phyloP scores from a whole-genome alignment of 2,113 vertebrate species.

The Spea multiplicata region DNA sequence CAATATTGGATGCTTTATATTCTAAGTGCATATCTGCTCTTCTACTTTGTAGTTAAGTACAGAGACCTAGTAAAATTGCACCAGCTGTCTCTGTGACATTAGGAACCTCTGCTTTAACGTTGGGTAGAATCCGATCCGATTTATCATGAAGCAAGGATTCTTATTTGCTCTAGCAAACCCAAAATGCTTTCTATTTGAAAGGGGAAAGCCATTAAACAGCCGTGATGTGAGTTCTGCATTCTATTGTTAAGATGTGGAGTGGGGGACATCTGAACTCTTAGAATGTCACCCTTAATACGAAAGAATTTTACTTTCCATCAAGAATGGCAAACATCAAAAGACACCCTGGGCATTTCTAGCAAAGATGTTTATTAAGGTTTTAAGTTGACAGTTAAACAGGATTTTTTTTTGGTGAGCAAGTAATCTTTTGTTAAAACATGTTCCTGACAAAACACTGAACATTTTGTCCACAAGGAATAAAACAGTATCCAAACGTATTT shows the following conservation, averaged over 20 bases:
- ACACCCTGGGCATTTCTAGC: too few species aligned
- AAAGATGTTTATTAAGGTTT: too few species aligned
- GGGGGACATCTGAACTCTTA: neutral
- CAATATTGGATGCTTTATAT: constrained; percentile 35
- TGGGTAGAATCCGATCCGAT: constrained; percentile 24
- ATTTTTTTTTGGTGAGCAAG: too few species aligned
- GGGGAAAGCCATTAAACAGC: neutral
- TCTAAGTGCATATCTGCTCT: constrained; percentile 10
- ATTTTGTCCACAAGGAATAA: too few species aligned
- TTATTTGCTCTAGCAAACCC: constrained; percentile 3
- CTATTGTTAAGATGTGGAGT: constrained; percentile 1
- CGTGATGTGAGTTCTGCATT: neutral
- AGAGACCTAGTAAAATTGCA: constrained; percentile 31
- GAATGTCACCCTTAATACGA: neutral
- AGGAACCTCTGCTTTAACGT: constrained; percentile 16
- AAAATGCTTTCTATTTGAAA: neutral
- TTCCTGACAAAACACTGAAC: too few species aligned
- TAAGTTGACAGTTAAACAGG: too few species aligned
- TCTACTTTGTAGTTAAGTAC: constrained; percentile 40
- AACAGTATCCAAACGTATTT: too few species aligned
- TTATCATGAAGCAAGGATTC: constrained; percentile 6
- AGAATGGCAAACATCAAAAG: too few species aligned
- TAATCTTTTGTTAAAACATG: too few species aligned
- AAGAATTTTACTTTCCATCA: neutral
- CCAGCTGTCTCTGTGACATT: constrained; percentile 38